Conservation (phyloP, 2,113 vertebrate species). For the Megalops atlanticus region DNA sequence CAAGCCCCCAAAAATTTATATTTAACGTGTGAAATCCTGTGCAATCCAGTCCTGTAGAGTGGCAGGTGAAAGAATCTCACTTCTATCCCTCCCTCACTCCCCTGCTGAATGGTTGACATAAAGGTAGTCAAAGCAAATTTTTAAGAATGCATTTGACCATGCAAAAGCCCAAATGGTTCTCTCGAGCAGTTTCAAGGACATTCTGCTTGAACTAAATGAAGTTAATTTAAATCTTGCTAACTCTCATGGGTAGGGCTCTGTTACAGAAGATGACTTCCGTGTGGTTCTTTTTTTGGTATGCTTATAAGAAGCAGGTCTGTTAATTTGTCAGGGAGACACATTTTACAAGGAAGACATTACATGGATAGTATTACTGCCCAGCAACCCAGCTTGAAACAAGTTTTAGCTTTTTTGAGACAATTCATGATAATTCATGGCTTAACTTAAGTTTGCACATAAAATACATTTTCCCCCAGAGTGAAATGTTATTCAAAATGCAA, state of each 20-base stretch:
- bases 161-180: slow-evolving; percentile 62
- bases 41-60: background rate
- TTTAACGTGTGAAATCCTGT: background rate
- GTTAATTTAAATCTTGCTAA: slow-evolving; percentile 71
- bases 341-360: slow-evolving; percentile 66
- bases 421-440: background rate
- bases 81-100: slow-evolving; percentile 36
- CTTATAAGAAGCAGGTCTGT: slow-evolving; percentile 57
- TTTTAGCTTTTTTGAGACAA: background rate
- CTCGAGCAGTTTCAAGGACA: slow-evolving; percentile 71
- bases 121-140: slow-evolving; percentile 52
- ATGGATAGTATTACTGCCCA: slow-evolving; percentile 53
- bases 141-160: slow-evolving; percentile 57
- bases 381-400: slow-evolving; percentile 51
- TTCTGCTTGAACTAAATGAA: slow-evolving; percentile 72
- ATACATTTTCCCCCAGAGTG: background rate
- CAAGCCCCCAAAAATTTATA: too few relatives aligned
- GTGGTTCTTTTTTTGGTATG: slow-evolving; percentile 52
- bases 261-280: slow-evolving; percentile 62
- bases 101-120: slow-evolving; percentile 35
- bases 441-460: background rate
- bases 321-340: slow-evolving; percentile 71
- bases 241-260: slow-evolving; percentile 63
- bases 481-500: background rate
- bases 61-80: background rate